Evolutionary conservation across 2,113 vertebrate genomes (phyloP), one percentile per base, ranked within the genome.

Genomic region (Chamaetylas fuelleborni): DNA sequence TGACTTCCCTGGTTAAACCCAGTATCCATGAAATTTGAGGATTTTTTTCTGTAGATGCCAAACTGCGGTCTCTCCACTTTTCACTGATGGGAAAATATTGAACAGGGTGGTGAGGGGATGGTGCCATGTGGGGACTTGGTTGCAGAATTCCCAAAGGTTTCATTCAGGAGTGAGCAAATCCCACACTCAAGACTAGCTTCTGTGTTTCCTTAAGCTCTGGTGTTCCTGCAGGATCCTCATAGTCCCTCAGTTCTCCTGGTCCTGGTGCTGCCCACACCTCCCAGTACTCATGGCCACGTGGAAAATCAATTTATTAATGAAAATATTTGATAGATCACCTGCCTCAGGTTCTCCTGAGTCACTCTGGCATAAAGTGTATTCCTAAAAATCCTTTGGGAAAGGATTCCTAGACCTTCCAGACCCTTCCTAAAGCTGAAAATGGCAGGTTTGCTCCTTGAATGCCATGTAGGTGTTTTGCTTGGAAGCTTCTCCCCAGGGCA

Each of bases 21-120:
- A 23, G 2, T 11, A 8, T 33, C 29, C 0, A 0, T 4, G 11
- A 36, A 82, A 62, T 4, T 1, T 33, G 6, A 31, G 48, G 7
- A 28, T 25, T 33, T 42, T 9, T 12, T 53, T 43, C 43, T 58
- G 31, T 25, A 31, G 65, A 11, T 72, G 73, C 29, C 34, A 0
- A 26, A 15, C 42, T 86, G 48, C 29, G n/a, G 43, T 71, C 17
- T 72, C 19, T 48, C 28, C 3, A 0, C 18, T 1, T 47, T 8
- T 33, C 14, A 6, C 33, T 19, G 77, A 12, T 40, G 29, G 60
- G 11, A 43, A 23, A 48, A 12, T 0, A 7, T 25, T 77, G 40
- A 28, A 5, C 18, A 9, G 26, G 54, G 29, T 54, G 61, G 20
- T 76, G 70, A 38, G 70, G 47, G 40, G 50, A 9, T 36, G 8